phyloP scores from a whole-genome alignment of 2,797 vertebrate species.

The Galaxias olidus region DNA sequence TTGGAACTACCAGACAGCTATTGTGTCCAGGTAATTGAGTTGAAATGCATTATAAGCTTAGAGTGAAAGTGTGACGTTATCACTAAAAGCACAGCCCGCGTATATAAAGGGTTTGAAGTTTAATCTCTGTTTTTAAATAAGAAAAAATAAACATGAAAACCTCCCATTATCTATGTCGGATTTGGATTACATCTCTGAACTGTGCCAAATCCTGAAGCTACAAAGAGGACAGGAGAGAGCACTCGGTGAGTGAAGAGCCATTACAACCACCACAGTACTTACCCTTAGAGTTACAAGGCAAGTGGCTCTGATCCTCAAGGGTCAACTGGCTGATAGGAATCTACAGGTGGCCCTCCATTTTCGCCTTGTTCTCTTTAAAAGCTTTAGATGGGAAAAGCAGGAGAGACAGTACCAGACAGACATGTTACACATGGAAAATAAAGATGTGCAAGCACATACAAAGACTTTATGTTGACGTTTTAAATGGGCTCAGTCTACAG shows the following conservation, averaged over 20 bases:
- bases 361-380: constrained; percentile 48
- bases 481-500: constrained; percentile 5
- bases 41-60: constrained; percentile 35
- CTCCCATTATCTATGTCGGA: too few relatives aligned
- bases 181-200: not conserved
- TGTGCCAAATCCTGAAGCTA: constrained; percentile 24
- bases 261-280: constrained; percentile 53
- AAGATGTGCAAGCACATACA: constrained; percentile 2
- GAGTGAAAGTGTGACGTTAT: constrained; percentile 37
- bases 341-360: constrained; percentile 45
- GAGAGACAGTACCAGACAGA: constrained; percentile 36
- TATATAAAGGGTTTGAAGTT: constrained; percentile 60
- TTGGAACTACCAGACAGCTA: constrained; percentile 4
- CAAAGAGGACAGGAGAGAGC: constrained; percentile 48
- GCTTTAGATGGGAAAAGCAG: constrained; percentile 31
- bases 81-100: constrained; percentile 21
- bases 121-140: constrained; percentile 65
- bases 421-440: constrained; percentile 32
- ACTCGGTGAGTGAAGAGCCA: constrained; percentile 43
- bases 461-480: constrained; percentile 31
- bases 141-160: constrained; percentile 38
- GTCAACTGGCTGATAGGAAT: constrained; percentile 52
- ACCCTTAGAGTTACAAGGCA: constrained; percentile 53
- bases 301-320: constrained; percentile 48
- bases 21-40: constrained; percentile 43